phyloP scores from a whole-genome alignment of 2,888 invertebrate species.

The Melieria omissa region DNA sequence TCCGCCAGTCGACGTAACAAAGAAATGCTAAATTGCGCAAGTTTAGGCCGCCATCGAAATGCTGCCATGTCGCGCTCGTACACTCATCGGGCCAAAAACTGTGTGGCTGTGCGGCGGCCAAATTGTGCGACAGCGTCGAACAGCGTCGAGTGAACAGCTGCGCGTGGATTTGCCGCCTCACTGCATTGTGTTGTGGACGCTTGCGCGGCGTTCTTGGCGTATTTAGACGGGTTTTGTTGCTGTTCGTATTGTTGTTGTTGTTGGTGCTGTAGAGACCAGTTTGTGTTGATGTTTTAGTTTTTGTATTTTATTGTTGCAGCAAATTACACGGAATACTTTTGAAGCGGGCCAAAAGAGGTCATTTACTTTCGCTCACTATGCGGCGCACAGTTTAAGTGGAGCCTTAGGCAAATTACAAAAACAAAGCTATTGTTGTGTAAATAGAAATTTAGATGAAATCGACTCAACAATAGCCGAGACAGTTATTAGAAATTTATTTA shows the following conservation, averaged over 20 bases:
- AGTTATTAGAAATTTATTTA: no score
- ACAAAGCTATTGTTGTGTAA: no score
- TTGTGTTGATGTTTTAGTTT: constrained; percentile 10
- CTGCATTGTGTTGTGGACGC: constrained; percentile 18
- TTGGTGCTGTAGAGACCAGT: constrained; percentile 18
- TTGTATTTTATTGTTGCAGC: not conserved
- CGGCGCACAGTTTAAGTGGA: not conserved
- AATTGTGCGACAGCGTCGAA: not conserved
- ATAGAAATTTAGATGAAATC: no score
- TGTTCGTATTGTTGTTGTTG: constrained; percentile 24
- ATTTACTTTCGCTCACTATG: constrained; percentile 44
- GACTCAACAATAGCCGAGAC: no score
- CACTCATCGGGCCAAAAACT: not conserved
- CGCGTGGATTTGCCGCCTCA: constrained; percentile 33
- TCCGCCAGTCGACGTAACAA: constrained; percentile 5
- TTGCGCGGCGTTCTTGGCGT: constrained; percentile 11
- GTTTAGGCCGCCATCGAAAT: constrained; percentile 15
- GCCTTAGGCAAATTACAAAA: not conserved
- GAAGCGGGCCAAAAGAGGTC: constrained; percentile 47
- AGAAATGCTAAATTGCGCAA: constrained; percentile 27
- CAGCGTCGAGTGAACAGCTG: constrained; percentile 23
- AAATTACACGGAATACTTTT: constrained; percentile 15
- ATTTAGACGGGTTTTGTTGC: constrained; percentile 17
- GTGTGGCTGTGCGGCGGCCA: not conserved
- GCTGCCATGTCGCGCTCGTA: not conserved